Evolutionary conservation across 2,797 vertebrate genomes (phyloP).

Genomic region (Apogon hyalosoma): DNA sequence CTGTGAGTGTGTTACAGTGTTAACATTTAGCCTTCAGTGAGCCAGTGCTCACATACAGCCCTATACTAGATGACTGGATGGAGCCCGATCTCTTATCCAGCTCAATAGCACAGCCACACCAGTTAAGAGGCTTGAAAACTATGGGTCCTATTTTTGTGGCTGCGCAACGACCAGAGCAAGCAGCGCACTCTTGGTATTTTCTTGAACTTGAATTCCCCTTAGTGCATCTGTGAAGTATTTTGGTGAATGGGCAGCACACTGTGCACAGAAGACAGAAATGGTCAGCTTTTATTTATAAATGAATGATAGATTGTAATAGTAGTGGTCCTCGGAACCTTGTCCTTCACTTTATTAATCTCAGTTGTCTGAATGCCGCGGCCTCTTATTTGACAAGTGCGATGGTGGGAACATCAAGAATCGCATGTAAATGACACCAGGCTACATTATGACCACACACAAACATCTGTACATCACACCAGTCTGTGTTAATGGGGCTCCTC

Average conservation of each 20-base stretch:
- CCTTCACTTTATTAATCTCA: no score
- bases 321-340: no score
- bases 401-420: no score
- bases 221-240: background rate
- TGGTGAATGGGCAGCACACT: background rate
- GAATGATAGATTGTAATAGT: no score
- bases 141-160: constrained; percentile 12
- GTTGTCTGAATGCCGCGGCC: no score
- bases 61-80: constrained; percentile 47
- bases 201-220: no score
- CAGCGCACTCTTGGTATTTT: constrained; percentile 1
- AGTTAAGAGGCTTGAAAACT: constrained; percentile 62
- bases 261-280: background rate
- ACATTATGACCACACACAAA: no score
- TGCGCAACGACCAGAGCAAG: constrained; percentile 11
- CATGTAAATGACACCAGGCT: no score
- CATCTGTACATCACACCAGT: no score
- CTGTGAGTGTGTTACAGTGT: constrained; percentile 64
- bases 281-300: no score
- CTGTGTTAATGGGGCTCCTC: no score
- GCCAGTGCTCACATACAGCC: constrained; percentile 49
- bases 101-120: constrained; percentile 59
- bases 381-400: no score
- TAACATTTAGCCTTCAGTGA: constrained; percentile 58
- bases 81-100: constrained; percentile 32